These are phyloP conservation scores for Rotaria sp. DNA, from an alignment of 2,888 invertebrate species.

Conservation along the genomic window DNA sequence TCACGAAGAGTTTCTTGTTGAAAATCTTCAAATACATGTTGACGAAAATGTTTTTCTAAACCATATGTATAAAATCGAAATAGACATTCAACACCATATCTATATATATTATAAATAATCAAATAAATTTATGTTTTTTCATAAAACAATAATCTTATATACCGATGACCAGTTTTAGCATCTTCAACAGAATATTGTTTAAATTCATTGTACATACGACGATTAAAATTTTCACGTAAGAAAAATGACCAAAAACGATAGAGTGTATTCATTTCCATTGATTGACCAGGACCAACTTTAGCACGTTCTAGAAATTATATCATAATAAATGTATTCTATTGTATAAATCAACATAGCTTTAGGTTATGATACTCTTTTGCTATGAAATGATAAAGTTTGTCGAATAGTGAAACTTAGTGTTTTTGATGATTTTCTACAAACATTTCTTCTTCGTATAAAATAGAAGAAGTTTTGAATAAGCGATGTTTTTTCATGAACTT, in stretches of 20 bases:
- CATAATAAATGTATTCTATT: too few species aligned
- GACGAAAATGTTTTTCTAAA: constrained; percentile 85
- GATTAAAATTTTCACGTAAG: constrained; percentile 91
- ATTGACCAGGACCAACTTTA: constrained; percentile 82
- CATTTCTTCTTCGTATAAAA: too few species aligned
- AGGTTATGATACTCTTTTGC: too few species aligned
- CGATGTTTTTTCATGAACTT: too few species aligned
- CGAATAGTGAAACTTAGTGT: too few species aligned
- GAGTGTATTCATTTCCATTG: constrained; percentile 97
- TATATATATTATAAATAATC: constrained; percentile 49
- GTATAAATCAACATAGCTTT: too few species aligned
- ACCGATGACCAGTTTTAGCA: constrained; percentile 78
- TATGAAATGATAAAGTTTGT: too few species aligned
- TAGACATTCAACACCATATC: constrained; percentile 63
- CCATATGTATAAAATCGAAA: constrained; percentile 98
- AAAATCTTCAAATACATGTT: constrained; percentile 89
- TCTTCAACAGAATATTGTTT: constrained; percentile 83
- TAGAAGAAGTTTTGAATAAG: too few species aligned
- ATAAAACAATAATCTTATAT: constrained; percentile 48
- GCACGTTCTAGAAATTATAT: constrained; percentile 69
- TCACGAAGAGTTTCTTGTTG: constrained; percentile 82
- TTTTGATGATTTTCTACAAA: too few species aligned
- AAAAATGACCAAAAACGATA: constrained; percentile 99
- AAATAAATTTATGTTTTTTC: too few species aligned
- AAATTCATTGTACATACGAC: constrained; percentile 95